A percentile compares a stretch with the other conserved stretches of the same genome.
phyloP scores from a whole-genome alignment of 2,888 invertebrate genomes.

The Morinoia aosen region DNA sequence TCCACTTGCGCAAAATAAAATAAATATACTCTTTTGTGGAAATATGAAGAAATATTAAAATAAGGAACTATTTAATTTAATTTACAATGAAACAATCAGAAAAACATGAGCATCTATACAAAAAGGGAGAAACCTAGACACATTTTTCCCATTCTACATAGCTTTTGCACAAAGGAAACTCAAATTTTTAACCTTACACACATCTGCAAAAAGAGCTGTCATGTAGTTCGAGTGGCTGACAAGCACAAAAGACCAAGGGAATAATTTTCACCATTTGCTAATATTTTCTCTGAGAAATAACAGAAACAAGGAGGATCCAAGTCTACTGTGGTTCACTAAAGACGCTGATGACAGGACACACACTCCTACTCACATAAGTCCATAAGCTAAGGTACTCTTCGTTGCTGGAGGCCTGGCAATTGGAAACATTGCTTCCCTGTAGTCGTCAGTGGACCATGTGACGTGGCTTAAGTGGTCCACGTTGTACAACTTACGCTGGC shows the following conservation, averaged over 20 bases:
- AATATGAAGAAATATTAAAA: neutral
- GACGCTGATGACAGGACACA: neutral
- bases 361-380: neutral
- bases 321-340: neutral
- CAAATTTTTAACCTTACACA: neutral
- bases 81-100: neutral
- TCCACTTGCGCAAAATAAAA: neutral
- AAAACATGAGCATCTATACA: neutral
- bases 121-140: neutral
- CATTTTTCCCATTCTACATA: neutral
- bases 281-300: neutral
- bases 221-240: neutral
- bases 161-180: neutral
- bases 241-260: neutral
- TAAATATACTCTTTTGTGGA: neutral
- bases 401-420: constrained; percentile 17
- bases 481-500: neutral
- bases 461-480: neutral
- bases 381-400: neutral
- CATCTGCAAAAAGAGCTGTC: neutral
- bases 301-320: neutral
- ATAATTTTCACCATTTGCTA: neutral
- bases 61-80: neutral
- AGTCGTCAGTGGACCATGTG: neutral
- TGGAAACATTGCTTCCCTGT: neutral